Base-by-base conservation (phyloP, 2,888 invertebrate species). In the Tribolium freemani region DNA sequence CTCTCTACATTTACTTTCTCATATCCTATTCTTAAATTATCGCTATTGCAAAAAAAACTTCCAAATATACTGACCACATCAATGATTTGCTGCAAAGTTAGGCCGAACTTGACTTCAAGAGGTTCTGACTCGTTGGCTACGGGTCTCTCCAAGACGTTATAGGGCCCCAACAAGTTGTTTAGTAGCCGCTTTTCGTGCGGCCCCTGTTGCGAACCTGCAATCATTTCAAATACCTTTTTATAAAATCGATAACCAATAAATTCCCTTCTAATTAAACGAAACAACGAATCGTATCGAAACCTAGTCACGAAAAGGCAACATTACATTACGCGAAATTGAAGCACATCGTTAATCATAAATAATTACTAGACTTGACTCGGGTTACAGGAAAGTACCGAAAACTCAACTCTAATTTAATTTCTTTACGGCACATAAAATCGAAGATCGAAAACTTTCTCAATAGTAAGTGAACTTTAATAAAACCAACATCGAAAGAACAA, bases 81-180 rank as follows among this genome's bases (percentile, higher is more conserved):
- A 86, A 96, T 96, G 86, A 96, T 96, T 88, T 96, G 96, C 88
- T 96, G 96, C 83, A 96, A 88, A 75, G 96, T 96, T 86, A 96
- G 91, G 83, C 96, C 96, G 87, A 96, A 96, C 87, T 92, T 94
- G 82, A 96, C 95, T 89, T 95, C 93, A 78, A 96, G 90, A 63
- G 96, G 93, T 83, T 96, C 95, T 82, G 95, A 95, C 90, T 96
- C 96, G 87, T 96, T 95, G 82, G 94, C 94, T 77, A 96, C 96
- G 71, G 96, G 96, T 87, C 96, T 90, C 89, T 96, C 96, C 87
- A 96, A 89, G 79, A 93, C 93, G 88, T 96, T 96, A 89, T 96
- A 96, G 75, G 91, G 90, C 82, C 91, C 90, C 83, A 96, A 91
- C 82, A 96, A 90, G 86, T 93, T 90, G 88, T 95, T 94, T 83